Evolutionary conservation across 2,797 vertebrate genomes (phyloP).

Genomic region (Pelodytes ibericus): DNA sequence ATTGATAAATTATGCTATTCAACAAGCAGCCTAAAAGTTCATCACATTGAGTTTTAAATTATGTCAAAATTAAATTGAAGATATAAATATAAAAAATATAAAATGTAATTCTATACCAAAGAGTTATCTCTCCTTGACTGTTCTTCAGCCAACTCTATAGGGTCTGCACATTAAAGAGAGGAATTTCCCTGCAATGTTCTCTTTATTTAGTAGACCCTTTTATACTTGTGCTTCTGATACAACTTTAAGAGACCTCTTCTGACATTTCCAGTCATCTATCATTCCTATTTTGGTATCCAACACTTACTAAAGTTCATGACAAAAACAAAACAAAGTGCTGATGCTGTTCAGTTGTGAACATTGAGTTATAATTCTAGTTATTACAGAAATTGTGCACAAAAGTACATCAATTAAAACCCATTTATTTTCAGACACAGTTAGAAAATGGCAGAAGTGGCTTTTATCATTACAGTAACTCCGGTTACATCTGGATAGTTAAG

Average conservation of each 20-base stretch:
- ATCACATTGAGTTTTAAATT: too few species aligned
- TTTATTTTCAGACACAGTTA: background rate
- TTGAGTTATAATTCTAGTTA: background rate
- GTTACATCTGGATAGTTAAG: background rate
- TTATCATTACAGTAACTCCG: background rate
- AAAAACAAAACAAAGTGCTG: background rate
- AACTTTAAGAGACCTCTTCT: background rate
- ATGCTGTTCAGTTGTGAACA: background rate
- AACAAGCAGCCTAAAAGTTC: too few species aligned
- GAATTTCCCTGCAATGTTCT: too few species aligned
- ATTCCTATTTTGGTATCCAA: background rate
- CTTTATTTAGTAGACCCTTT: too few species aligned
- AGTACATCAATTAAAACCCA: background rate
- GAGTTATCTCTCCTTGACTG: too few species aligned
- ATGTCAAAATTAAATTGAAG: too few species aligned
- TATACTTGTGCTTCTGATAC: background rate
- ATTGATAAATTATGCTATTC: too few species aligned
- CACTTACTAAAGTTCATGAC: background rate
- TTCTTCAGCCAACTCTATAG: too few species aligned
- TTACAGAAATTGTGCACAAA: background rate
- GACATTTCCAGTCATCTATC: background rate
- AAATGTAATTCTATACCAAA: too few species aligned
- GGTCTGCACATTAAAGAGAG: too few species aligned
- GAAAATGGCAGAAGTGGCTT: background rate
- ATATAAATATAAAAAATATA: too few species aligned